phyloP scores from a whole-genome alignment of 2,888 invertebrate species.

The Lapara coniferarum region DNA sequence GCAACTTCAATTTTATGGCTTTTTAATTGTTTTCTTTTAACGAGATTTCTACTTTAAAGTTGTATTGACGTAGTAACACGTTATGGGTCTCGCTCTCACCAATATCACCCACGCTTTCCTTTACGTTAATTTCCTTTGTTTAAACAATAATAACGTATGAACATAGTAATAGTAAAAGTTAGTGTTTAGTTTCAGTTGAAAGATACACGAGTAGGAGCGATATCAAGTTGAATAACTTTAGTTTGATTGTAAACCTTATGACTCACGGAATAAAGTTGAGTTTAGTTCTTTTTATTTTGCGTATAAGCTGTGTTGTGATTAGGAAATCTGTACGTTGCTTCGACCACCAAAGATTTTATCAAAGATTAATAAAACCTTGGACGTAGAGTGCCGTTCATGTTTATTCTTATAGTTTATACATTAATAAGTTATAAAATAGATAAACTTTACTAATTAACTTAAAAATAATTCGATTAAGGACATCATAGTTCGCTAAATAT shows the following conservation, averaged over 20 bases:
- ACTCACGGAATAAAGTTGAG: not conserved
- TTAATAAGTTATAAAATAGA: no score
- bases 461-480: no score
- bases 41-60: not conserved
- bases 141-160: constrained; percentile 40
- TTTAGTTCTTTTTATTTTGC: not conserved
- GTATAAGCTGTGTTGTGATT: constrained; percentile 25
- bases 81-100: not conserved
- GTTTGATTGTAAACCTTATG: constrained; percentile 19
- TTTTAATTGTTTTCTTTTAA: not conserved
- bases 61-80: constrained; percentile 3
- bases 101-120: constrained; percentile 37
- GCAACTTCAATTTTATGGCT: not conserved
- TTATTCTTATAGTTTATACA: no score
- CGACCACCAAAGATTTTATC: constrained; percentile 43
- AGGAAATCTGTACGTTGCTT: constrained; percentile 33
- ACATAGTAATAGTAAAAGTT: constrained; percentile 39
- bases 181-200: constrained; percentile 52
- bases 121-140: constrained; percentile 44
- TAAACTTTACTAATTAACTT: no score
- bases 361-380: constrained; percentile 42
- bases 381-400: not conserved
- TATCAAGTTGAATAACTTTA: constrained; percentile 2
- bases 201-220: constrained; percentile 49
- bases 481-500: no score